A percentile compares a stretch with the other conserved stretches of the same genome.
Evolutionary conservation across 1,140 invertebrate species (phyloP).

Genomic region (Cyclargus thomasi): DNA sequence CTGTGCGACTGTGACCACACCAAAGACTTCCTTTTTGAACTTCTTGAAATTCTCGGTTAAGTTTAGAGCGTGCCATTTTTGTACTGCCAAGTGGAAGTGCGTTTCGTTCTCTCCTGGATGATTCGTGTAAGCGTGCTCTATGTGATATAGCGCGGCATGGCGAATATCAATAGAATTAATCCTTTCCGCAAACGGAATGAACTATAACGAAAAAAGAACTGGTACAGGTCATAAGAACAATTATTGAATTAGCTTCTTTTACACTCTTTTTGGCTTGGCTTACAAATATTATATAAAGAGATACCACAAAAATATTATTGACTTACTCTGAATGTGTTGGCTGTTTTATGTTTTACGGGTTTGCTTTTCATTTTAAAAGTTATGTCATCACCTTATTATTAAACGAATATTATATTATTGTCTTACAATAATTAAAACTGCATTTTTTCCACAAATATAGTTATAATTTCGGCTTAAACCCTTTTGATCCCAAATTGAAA

Average conservation of each 20-base stretch:
- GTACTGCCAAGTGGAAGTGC: conserved; percentile 86
- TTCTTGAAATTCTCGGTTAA: conserved; percentile 86
- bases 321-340: conserved; percentile 87
- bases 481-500: background rate
- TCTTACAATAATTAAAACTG: background rate
- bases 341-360: conserved; percentile 84
- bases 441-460: background rate
- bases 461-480: background rate
- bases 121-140: conserved; percentile 81
- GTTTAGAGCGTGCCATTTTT: conserved; percentile 92
- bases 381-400: conserved; percentile 25
- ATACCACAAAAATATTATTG: background rate
- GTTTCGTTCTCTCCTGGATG: conserved; percentile 82
- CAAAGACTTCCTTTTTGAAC: conserved; percentile 83
- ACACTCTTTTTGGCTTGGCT: too few species aligned
- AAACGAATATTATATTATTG: background rate
- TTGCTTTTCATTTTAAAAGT: conserved; percentile 82
- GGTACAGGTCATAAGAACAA: background rate
- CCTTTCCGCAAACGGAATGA: conserved; percentile 89
- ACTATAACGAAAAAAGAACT: conserved; percentile 78
- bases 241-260: too few species aligned
- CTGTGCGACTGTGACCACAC: conserved; percentile 86
- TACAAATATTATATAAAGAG: background rate
- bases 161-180: conserved; percentile 89
- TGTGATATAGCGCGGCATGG: conserved; percentile 79